Base-by-base conservation (phyloP, 2,888 invertebrate genomes). In the Drosophila emarginata region DNA sequence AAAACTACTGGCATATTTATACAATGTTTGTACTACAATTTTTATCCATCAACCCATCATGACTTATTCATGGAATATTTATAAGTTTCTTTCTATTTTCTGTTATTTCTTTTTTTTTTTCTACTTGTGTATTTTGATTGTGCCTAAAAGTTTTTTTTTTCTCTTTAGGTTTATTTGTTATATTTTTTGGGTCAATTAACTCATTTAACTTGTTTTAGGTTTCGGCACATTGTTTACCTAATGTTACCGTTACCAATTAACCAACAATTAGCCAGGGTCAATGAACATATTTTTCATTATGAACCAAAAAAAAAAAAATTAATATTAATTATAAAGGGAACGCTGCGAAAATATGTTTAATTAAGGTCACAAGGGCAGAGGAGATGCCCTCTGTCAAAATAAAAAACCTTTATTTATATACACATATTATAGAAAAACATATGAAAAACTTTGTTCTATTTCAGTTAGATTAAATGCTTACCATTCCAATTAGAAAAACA, bases 41-140 rank as follows among this genome's bases (percentile, higher is more conserved):
- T 39, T 32, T 39, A 36, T 37, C 39, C 36, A 40, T 4, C 12
- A 9, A 0, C 4, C 12, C 12, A 4, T 21, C 11, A 21, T 45
- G 21, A 45, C 18, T 45, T 57, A 36, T 58, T 72, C 71, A 71
- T 71, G 66, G 56, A 71, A 72, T 72, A 72, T 72, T 71, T 61
- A 71, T 71, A 45, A 72, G 71, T 2, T 52, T 65, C 36, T 54
- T 54, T 18, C 26, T 40, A 12, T 36, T 50, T n/a, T n/a, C n/a
- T n/a, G n/a, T n/a, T n/a, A n/a, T n/a, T n/a, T n/a, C n/a, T n/a
- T n/a, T n/a, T n/a, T n/a, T 21, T n/a, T 50, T 40, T 59, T 36
- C 26, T 26, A 37, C 52, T 37, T 18, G 52, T 71, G 65, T 60
- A 60, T 72, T 72, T 51, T 64, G 18, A 40, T 60, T 40, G 28